phyloP scores from a whole-genome alignment of 2,113 vertebrate species.

The Sander lucioperca region DNA sequence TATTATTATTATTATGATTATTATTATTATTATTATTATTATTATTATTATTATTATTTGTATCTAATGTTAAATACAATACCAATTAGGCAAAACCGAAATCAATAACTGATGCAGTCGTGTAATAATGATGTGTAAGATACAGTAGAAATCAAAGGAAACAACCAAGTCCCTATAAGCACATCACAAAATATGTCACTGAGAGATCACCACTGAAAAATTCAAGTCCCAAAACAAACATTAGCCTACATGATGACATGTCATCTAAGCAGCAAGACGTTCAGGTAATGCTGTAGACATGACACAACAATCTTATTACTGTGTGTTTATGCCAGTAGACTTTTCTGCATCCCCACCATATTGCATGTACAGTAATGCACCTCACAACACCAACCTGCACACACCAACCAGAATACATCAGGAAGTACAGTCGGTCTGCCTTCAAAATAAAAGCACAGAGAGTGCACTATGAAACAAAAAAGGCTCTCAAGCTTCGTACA shows the following conservation, averaged over 20 bases:
- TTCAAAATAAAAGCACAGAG: conserved; percentile 55
- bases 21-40: too few relatives aligned
- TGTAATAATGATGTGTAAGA: neutral
- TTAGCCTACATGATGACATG: neutral
- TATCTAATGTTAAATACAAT: neutral
- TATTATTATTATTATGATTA: too few relatives aligned
- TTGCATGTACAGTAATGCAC: neutral
- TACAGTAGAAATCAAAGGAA: neutral
- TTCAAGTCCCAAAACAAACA: neutral
- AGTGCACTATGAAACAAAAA: neutral
- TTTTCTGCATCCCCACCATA: conserved; percentile 17
- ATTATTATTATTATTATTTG: too few relatives aligned
- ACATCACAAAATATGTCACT: neutral
- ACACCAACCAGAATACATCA: neutral
- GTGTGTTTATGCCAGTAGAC: neutral
- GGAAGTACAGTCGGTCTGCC: neutral
- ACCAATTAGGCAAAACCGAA: neutral
- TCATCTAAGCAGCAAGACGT: neutral
- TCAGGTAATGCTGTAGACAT: neutral
- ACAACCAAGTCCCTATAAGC: neutral
- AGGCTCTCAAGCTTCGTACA: neutral
- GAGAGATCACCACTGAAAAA: neutral
- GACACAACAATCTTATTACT: neutral
- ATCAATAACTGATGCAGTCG: neutral
- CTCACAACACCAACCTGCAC: neutral